These are phyloP conservation scores for Petrocephalus schoutedeni DNA, from an alignment of 2,797 vertebrate genomes.

Conservation along the genomic window DNA sequence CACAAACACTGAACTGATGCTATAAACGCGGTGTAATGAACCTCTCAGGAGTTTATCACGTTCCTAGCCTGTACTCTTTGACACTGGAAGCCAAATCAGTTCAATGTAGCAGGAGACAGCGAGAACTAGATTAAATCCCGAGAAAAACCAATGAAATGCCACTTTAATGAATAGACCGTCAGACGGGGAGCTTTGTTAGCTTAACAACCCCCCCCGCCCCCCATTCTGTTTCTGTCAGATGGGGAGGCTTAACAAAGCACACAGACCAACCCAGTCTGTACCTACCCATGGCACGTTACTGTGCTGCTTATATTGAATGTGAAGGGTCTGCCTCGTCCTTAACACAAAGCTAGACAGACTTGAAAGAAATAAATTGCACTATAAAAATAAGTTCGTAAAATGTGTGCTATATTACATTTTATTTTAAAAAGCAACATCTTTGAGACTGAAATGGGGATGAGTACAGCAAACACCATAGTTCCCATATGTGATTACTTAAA, in stretches of 20 bases:
- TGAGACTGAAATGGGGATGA: background rate
- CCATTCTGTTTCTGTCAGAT: slow-evolving; percentile 2
- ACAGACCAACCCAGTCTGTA: background rate
- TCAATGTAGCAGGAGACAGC: slow-evolving; percentile 37
- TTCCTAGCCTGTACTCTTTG: slow-evolving; percentile 24
- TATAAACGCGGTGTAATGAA: slow-evolving; percentile 33
- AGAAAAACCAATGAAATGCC: slow-evolving; percentile 25
- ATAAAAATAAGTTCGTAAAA: background rate
- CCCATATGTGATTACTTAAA: background rate
- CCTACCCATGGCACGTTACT: background rate
- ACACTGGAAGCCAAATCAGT: slow-evolving; percentile 32
- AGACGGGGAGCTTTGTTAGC: background rate
- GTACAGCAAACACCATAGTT: background rate
- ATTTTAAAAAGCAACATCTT: background rate
- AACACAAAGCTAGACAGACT: background rate
- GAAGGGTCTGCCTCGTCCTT: background rate
- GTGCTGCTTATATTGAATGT: background rate
- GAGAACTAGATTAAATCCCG: background rate
- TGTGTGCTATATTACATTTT: background rate
- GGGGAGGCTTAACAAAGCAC: background rate
- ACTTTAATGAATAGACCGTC: slow-evolving; percentile 22
- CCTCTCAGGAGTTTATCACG: slow-evolving; percentile 32
- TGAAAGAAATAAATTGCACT: background rate
- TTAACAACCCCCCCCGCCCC: background rate
- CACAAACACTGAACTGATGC: slow-evolving; percentile 30